Percentiles rank a stretch among this genome's conserved stretches.
phyloP scores from a whole-genome alignment of 2,888 invertebrate genomes.

The Dryococelus australis region DNA sequence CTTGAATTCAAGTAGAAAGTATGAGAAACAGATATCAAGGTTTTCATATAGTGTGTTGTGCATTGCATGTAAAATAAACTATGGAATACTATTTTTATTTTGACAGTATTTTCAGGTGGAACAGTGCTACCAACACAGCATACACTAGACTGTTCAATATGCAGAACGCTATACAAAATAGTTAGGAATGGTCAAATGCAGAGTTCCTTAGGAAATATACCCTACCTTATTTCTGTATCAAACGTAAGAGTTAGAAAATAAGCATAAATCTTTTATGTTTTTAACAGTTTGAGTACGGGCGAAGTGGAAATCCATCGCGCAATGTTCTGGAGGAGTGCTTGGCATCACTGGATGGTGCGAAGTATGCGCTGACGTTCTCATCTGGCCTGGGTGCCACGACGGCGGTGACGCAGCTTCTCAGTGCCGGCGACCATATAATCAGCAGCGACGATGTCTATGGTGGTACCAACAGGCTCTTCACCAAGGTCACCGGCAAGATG shows the following conservation, averaged over 20 bases:
- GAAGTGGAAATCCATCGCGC: slow-evolving; percentile 94
- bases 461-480: slow-evolving; percentile 80
- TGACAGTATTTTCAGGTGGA: too few species aligned
- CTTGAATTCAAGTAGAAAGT: too few species aligned
- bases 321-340: slow-evolving; percentile 87
- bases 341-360: slow-evolving; percentile 89
- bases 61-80: too few species aligned
- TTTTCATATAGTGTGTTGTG: too few species aligned
- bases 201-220: too few species aligned
- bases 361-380: slow-evolving; percentile 82
- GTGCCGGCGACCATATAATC: slow-evolving; percentile 87
- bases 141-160: too few species aligned
- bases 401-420: slow-evolving; percentile 76
- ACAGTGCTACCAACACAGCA: too few species aligned
- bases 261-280: slow-evolving; percentile 17
- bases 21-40: too few species aligned
- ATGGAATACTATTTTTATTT: too few species aligned
- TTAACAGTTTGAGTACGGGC: slow-evolving; percentile 79
- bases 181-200: too few species aligned
- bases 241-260: not conserved
- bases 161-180: too few species aligned
- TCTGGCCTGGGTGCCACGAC: slow-evolving; percentile 92
- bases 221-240: too few species aligned
- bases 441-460: slow-evolving; percentile 95
- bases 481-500: slow-evolving; percentile 62